phyloP scores from a whole-genome alignment of 2,797 vertebrate species.

The Ptychadena robeensis region DNA sequence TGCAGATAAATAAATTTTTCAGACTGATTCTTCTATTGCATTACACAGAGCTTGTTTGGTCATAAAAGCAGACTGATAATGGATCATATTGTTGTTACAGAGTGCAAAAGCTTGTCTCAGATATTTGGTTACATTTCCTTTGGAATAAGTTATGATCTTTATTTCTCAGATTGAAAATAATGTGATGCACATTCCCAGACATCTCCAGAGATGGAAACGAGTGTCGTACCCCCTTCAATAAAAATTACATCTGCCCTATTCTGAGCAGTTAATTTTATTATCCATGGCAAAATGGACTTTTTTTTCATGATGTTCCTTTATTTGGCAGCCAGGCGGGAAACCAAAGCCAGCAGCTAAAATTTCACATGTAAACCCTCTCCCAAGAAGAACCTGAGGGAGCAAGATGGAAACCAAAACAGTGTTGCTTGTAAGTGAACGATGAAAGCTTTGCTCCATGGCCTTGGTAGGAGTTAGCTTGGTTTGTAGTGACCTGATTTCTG shows the following conservation, averaged over 20 bases:
- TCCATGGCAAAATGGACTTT: slow-evolving; percentile 67
- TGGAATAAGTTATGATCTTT: slow-evolving; percentile 59
- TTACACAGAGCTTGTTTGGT: slow-evolving; percentile 44
- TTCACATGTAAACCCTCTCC: slow-evolving; percentile 67
- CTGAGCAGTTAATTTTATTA: slow-evolving; percentile 63
- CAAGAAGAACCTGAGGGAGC: slow-evolving; percentile 69
- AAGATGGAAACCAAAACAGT: slow-evolving; percentile 61
- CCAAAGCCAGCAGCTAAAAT: slow-evolving; percentile 67
- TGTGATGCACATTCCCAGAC: slow-evolving; percentile 64
- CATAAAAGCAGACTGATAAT: slow-evolving; percentile 57
- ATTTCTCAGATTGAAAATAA: slow-evolving; percentile 64
- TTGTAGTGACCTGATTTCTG: slow-evolving; percentile 52
- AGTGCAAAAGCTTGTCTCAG: slow-evolving; percentile 56
- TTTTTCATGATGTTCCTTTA: slow-evolving; percentile 66
- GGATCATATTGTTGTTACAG: slow-evolving; percentile 54
- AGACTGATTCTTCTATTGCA: slow-evolving; percentile 24
- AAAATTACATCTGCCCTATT: slow-evolving; percentile 58
- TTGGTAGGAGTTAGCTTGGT: slow-evolving; percentile 60
- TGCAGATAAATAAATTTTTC: slow-evolving; percentile 21
- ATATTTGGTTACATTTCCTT: slow-evolving; percentile 61
- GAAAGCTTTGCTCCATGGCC: slow-evolving; percentile 65
- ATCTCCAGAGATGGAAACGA: slow-evolving; percentile 62
- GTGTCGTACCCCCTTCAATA: slow-evolving; percentile 59
- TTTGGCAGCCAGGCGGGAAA: slow-evolving; percentile 62
- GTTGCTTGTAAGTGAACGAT: slow-evolving; percentile 64